Conservation (phyloP, 2,113 vertebrate species). For the Chaetodon auriga region DNA sequence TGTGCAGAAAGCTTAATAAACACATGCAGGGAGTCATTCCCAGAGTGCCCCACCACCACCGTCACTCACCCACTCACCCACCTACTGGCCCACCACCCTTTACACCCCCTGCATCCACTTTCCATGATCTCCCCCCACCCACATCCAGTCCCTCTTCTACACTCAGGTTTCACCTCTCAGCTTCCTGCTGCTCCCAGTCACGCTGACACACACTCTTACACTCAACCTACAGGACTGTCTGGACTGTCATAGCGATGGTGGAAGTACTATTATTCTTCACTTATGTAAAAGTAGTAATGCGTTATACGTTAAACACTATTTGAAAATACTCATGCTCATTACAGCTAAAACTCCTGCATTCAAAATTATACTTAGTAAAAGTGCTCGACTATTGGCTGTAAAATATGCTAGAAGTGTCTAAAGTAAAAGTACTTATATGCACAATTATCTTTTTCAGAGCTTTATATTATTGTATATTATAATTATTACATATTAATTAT, state of each 20-base stretch:
- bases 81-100: conserved; percentile 20
- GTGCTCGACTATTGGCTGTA: no score
- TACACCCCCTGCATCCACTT: conserved; percentile 43
- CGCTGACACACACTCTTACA: conserved; percentile 69
- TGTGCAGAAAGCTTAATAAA: conserved; percentile 78
- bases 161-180: conserved; percentile 76
- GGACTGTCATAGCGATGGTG: conserved; percentile 20
- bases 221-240: conserved; percentile 42
- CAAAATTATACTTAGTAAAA: background rate
- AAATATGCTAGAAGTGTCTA: background rate
- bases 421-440: background rate
- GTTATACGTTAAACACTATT: background rate
- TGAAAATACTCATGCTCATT: background rate
- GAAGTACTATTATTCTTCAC: background rate
- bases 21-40: conserved; percentile 64
- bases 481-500: background rate
- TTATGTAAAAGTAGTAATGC: background rate
- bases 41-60: conserved; percentile 54
- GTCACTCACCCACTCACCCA: conserved; percentile 26
- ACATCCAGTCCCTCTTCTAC: conserved; percentile 47
- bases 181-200: conserved; percentile 71
- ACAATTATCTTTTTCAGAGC: background rate
- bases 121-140: conserved; percentile 18
- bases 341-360: background rate
- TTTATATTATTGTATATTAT: background rate